Evolutionary conservation across 2,113 vertebrate species (phyloP).

Genomic region (Epinephelus moara): DNA sequence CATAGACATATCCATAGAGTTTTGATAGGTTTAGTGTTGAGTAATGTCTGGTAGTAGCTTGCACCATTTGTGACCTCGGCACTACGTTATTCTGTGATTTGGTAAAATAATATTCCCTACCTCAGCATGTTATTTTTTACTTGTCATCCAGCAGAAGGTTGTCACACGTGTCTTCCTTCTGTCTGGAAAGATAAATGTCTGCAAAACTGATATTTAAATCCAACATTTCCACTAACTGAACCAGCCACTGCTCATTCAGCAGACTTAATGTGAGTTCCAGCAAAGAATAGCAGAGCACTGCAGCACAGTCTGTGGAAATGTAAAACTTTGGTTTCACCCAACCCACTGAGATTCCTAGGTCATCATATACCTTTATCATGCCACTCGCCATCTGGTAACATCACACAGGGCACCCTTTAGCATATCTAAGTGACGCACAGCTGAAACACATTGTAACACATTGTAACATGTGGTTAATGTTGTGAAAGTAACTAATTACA

Average conservation of each 20-base stretch:
- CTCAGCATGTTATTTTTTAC: background rate
- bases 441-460: no score
- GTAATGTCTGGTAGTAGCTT: background rate
- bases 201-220: background rate
- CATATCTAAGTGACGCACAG: no score
- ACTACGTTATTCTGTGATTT: background rate
- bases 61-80: background rate
- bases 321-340: background rate
- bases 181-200: background rate
- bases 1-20: background rate
- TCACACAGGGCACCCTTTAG: no score
- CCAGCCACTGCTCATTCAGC: background rate
- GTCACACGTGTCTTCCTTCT: background rate
- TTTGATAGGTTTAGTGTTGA: background rate
- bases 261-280: background rate
- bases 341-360: no score
- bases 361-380: no score
- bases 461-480: no score
- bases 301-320: background rate
- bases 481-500: no score
- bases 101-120: background rate
- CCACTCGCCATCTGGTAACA: no score
- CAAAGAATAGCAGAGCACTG: background rate
- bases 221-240: background rate
- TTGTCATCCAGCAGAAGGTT: background rate